A percentile compares a stretch with the other conserved stretches of the same genome.
These are phyloP conservation scores for Reticulitermes speratus DNA, from an alignment of 1,140 invertebrate genomes.

Conservation along the genomic window DNA sequence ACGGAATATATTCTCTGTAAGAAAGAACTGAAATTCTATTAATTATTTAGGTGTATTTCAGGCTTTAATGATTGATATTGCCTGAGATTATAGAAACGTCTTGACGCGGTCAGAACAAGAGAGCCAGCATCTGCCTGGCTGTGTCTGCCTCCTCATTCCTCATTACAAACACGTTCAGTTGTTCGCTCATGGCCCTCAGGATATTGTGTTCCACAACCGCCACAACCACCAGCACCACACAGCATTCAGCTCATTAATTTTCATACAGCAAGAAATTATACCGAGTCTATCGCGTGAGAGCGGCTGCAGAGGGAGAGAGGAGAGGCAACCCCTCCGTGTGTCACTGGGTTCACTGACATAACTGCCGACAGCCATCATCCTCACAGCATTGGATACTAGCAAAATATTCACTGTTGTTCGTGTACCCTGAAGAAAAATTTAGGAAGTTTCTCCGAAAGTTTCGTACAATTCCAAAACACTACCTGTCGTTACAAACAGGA, in stretches of 20 bases:
- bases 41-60: too few relatives aligned
- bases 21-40: too few relatives aligned
- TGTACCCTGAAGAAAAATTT: too few relatives aligned
- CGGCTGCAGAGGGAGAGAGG: background rate
- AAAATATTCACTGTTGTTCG: too few relatives aligned
- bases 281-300: background rate
- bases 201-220: background rate
- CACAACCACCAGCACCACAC: background rate
- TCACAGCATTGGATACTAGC: background rate
- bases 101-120: too few relatives aligned
- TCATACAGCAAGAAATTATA: slow-evolving; percentile 14
- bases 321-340: background rate
- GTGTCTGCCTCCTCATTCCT: background rate
- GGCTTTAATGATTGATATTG: too few relatives aligned
- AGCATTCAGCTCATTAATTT: background rate
- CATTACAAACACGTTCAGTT: background rate
- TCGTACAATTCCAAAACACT: too few relatives aligned
- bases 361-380: background rate
- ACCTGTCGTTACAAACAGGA: too few relatives aligned
- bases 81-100: too few relatives aligned
- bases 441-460: too few relatives aligned
- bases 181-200: background rate
- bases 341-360: slow-evolving; percentile 15
- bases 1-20: too few relatives aligned
- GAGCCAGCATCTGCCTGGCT: background rate